Evolutionary conservation across 1,140 invertebrate species (phyloP), one percentile per base, ranked within the genome.

Genomic region (Drosophila dunni): DNA sequence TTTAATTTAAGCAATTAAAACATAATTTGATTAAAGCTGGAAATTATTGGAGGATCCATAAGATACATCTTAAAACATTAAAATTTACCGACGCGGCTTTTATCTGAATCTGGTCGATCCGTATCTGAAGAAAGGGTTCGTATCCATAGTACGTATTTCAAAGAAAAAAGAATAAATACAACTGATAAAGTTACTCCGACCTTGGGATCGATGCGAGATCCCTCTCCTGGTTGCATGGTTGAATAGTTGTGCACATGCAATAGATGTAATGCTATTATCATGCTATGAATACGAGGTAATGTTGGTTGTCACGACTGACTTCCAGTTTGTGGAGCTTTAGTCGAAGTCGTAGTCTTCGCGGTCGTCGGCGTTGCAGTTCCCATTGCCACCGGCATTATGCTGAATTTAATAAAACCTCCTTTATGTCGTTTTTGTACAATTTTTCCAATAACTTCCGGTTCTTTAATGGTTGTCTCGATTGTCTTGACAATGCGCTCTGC

Each of bases 341-440:
- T 44, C 7, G 38, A 4, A 0, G 67, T 11, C 2, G 60, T 51
- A 2, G 60, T 44, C 9, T 36, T 15, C 1, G 17, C 17, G 17
- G 29, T 46, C 5, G 34, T 62, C 2, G 24, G 1, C 24, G 24
- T 29, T 4, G 24, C 24, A 29, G 13, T 24, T 15, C 17, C 44
- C 34, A 44, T 3, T 38, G 61, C 40, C 51, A 76, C 53, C 1
- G 95, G 94, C 17, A 94, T 34, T 58, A 95, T 92, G 84, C 94
- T 94, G 78, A 95, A 95, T 81, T 93, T 94, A 9, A 95, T 91
- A 50, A 92, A 93, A 34, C 89, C 92, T 24, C 94, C 94, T 88
- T 95, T 95, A 7, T 78, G 83, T 69, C 93, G 93, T 81, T 94
- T 95, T 75, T 95, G 94, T 2, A 95, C 90, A 46, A 95, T 84